A percentile compares a stretch with the other conserved stretches of the same genome.
Evolutionary conservation across 2,888 invertebrate genomes (phyloP).

Genomic region (Lasioglossum villosulum): DNA sequence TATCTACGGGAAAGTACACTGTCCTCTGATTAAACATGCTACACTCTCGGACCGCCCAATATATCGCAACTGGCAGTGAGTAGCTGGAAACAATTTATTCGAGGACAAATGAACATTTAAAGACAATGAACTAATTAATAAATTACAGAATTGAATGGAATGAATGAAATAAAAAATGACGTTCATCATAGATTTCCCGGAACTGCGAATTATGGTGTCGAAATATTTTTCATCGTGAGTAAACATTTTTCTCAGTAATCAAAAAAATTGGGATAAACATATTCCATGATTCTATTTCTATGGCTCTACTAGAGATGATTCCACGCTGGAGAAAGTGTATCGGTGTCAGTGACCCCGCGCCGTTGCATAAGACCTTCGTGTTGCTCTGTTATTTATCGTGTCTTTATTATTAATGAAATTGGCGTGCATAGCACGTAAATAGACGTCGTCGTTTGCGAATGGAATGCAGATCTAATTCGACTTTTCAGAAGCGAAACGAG

Average conservation of each 20-base stretch:
- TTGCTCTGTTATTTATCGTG: conserved; percentile 35
- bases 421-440: not conserved
- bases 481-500: not conserved
- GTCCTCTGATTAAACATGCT: not conserved
- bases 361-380: conserved; percentile 57
- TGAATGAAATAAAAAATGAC: not conserved
- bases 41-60: not conserved
- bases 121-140: not conserved
- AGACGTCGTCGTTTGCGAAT: not conserved
- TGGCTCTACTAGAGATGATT: conserved; percentile 54
- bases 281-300: conserved; percentile 53
- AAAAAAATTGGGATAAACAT: too few species aligned
- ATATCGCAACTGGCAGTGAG: not conserved
- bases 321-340: conserved; percentile 63
- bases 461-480: not conserved
- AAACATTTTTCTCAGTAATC: not conserved
- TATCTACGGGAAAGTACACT: not conserved
- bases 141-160: too few species aligned
- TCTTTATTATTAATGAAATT: conserved; percentile 51
- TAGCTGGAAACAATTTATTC: not conserved
- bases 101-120: not conserved
- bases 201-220: not conserved
- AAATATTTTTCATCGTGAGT: too few species aligned
- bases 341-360: conserved; percentile 64
- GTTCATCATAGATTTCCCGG: not conserved